Base-by-base conservation (phyloP, 1,140 invertebrate genomes). In the Neotoxoptera formosana region DNA sequence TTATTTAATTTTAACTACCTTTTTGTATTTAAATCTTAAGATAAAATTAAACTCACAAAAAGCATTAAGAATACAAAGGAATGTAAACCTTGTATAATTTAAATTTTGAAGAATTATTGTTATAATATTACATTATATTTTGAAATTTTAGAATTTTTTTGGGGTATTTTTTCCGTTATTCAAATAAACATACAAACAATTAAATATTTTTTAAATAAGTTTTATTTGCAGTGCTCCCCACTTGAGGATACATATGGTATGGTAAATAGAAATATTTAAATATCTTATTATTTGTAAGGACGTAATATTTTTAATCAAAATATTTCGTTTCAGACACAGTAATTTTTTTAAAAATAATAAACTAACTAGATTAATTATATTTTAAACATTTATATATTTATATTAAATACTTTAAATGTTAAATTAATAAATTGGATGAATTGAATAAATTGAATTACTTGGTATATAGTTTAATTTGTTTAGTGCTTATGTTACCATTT, bases 401-500 rank as follows among this genome's bases (percentile, higher is more conserved):
- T 87, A 87, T 6, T 11, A 45, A 56, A 90, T 90, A 45, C 6
- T 67, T 67, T 67, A 60, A 60, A 8, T 41, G 7, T 56, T 56
- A 21, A 53, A 34, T 56, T 36, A 36, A 36, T 11, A 51, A 88
- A 48, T 56, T 3, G 56, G 14, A 53, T 34, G n/a, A n/a, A n/a
- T n/a, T n/a, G n/a, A 36, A 36, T 11, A 51, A 88, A 48, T 56
- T 3, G 56, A 25, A 53, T 34, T 0, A 21, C 51, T 21, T 53
- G 51, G 20, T 53, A 53, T 53, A 53, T 53, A 9, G 25, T 30
- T 89, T 90, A 30, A 48, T 91, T 34, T 48, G n/a, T 93, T 53
- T 92, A 86, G n/a, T 86, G n/a, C 21, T 34, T 41, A 41, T 83
- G 23, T 83, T 83, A 48, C 76, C 91, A 91, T 34, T 76, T 83